Base-by-base conservation (phyloP, 1,140 invertebrate genomes). In the Procambarus virginalis region DNA sequence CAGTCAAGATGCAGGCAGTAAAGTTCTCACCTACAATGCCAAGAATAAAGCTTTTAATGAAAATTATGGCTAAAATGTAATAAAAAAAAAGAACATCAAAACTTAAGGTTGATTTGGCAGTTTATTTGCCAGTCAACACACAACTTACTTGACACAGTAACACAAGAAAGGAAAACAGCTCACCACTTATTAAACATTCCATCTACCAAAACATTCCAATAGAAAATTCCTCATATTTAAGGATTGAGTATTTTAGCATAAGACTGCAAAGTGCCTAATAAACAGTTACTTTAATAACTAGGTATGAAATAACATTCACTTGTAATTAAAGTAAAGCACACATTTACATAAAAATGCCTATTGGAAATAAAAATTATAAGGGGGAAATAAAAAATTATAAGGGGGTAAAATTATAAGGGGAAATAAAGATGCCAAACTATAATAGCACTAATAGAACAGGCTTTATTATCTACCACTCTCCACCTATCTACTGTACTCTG, bases 1-100 rank as follows among this genome's bases (percentile, higher is more conserved):
- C 64, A 76, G 80, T 90, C 75, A 89, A 84, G 87, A 89, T 89
- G 87, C 87, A 89, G 79, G 87, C 80, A 83, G 48, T 20, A 79
- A 79, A 83, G 70, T 68, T 82, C 58, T 82, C 80, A 68, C 80
- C 80, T 82, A 82, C 80, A 51, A 73, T 22, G 70, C 10, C 48
- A 22, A 48, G 70, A 51, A 84, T 22, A 84, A 84, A 70, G 68
- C 64, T 84, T 68, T 55, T 68, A 64, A 73, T 73, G 73, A 78
- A 70, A 79, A 51, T 48, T 46, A 78, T 77, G 58, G 34, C 85
- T 86, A 86, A 68, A 34, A n/a, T 45, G 51, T n/a, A 10, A 64
- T 17, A 58, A 80, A 14, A 80, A 80, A 80, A 80, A 80, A 76
- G 22, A 46, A 82, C 80, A 82, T 82, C 80, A 48, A 82, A 60